Conservation (phyloP, 2,797 vertebrate genomes). For the Limnodromus scolopaceus region DNA sequence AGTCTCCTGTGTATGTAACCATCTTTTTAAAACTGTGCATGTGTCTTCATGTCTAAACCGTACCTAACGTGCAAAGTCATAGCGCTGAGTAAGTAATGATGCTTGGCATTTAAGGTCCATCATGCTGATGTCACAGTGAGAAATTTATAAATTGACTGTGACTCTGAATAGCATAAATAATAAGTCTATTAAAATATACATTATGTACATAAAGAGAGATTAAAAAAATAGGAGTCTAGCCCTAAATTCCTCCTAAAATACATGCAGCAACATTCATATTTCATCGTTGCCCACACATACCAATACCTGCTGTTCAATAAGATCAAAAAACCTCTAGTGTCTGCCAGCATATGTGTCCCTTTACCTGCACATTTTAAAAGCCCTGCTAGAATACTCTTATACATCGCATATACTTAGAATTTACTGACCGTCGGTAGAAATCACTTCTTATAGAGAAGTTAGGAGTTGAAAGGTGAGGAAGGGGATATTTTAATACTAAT, state of each 20-base stretch:
- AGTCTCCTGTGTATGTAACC: neutral
- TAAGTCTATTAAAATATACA: neutral
- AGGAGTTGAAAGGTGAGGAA: neutral
- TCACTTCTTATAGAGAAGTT: conserved; percentile 37
- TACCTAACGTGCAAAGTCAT: neutral
- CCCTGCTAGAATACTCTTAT: conserved; percentile 5
- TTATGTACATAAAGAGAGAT: neutral
- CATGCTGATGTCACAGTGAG: neutral
- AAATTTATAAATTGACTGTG: neutral
- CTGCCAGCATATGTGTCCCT: neutral
- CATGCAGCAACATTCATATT: neutral
- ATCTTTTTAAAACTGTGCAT: neutral
- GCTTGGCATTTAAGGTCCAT: neutral
- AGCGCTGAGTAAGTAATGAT: neutral
- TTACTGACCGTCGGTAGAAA: neutral
- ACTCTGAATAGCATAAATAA: neutral
- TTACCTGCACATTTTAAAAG: neutral
- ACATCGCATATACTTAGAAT: neutral
- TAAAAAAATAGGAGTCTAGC: neutral
- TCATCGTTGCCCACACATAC: neutral
- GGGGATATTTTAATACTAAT: conserved; percentile 24
- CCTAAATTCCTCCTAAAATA: neutral
- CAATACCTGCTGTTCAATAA: neutral
- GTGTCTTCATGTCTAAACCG: neutral
- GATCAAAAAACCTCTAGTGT: neutral